A percentile compares a stretch with the other conserved stretches of the same genome.
These are phyloP conservation scores for Chionoecetes opilio DNA, from an alignment of 1,140 invertebrate genomes.

Conservation along the genomic window DNA sequence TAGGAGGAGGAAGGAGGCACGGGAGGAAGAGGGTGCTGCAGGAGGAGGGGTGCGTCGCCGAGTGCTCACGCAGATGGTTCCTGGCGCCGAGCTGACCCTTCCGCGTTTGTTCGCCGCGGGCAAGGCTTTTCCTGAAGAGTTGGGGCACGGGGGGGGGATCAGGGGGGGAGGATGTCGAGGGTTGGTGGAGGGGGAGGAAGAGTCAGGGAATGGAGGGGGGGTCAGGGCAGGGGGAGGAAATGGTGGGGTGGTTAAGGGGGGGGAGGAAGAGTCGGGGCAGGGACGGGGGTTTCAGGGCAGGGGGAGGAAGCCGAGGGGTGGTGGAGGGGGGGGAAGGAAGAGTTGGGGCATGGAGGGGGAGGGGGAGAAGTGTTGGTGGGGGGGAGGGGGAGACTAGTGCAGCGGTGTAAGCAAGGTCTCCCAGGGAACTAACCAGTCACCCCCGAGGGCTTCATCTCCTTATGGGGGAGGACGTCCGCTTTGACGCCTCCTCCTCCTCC, in stretches of 20 bases:
- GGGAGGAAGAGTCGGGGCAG: not conserved
- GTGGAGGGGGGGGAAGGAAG: conserved; percentile 9
- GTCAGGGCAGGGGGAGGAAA: not conserved
- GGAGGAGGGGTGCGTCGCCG: not conserved
- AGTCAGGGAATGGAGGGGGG: not conserved
- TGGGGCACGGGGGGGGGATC: not conserved
- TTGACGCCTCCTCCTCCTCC: not conserved
- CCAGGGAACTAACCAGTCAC: conserved; percentile 5
- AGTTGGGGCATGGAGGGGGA: not conserved
- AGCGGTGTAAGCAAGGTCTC: not conserved
- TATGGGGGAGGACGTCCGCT: conserved; percentile 23
- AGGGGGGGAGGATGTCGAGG: not conserved
- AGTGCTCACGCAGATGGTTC: conserved; percentile 29
- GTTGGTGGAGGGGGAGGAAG: not conserved
- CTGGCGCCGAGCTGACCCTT: conserved; percentile 54
- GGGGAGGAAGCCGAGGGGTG: not conserved
- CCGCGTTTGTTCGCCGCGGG: conserved; percentile 37
- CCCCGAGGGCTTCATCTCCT: not conserved
- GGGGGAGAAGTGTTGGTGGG: not conserved
- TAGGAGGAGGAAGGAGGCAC: not conserved
- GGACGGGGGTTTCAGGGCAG: not conserved
- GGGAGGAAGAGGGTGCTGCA: conserved; percentile 1
- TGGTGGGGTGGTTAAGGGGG: not conserved
- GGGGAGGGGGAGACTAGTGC: conserved; percentile 20
- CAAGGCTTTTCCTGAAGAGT: conserved; percentile 49